These are phyloP conservation scores for Agrochola lota DNA, from an alignment of 2,888 invertebrate species.

Conservation along the genomic window DNA sequence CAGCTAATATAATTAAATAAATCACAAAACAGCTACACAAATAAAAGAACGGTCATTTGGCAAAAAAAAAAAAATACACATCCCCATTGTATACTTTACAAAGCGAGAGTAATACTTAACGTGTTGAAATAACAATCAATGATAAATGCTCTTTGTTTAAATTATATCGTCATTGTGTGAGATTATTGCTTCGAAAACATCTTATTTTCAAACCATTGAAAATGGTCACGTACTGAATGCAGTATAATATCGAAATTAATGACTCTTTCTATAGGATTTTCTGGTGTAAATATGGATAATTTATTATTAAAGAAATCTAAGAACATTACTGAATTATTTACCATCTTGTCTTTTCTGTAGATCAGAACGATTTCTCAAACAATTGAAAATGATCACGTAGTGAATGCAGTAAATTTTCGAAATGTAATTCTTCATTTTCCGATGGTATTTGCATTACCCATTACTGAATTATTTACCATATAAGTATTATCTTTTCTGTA, in stretches of 20 bases:
- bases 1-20: not conserved
- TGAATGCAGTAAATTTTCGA: conserved; percentile 1
- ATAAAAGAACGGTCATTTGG: not conserved
- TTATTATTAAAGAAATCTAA: not conserved
- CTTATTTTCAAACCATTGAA: conserved; percentile 42
- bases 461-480: not conserved
- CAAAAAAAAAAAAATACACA: conserved; percentile 33
- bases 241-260: conserved; percentile 14
- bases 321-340: conserved; percentile 3
- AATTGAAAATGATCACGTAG: conserved; percentile 11
- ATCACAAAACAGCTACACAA: not conserved
- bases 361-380: conserved; percentile 2
- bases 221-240: conserved; percentile 16
- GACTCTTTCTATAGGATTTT: not conserved
- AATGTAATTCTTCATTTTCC: not conserved
- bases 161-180: conserved; percentile 62
- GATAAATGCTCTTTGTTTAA: conserved; percentile 75
- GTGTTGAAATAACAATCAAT: conserved; percentile 75
- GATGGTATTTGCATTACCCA: not conserved
- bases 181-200: conserved; percentile 63
- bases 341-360: not conserved
- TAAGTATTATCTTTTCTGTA: not conserved
- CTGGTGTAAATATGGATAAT: not conserved
- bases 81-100: conserved; percentile 65
- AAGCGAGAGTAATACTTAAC: conserved; percentile 44